Base-by-base conservation (phyloP, 2,113 vertebrate genomes). In the Chionomys nivalis region DNA sequence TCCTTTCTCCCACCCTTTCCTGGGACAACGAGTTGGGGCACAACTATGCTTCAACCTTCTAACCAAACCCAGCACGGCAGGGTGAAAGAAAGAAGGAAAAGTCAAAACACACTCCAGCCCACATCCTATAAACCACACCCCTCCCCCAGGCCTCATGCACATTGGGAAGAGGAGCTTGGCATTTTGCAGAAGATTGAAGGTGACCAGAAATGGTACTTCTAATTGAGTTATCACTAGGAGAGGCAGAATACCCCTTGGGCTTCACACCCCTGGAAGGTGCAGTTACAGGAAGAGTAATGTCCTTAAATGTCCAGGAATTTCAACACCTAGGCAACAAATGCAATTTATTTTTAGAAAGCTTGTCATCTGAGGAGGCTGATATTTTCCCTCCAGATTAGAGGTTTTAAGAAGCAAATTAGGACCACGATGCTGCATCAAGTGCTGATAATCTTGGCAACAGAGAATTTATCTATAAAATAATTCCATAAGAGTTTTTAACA, bases 281-380 rank as follows among this genome's bases (percentile, higher is more conserved):
- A 42, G 28, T 79, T 86, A 81, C 73, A 21, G 26, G 42, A 17
- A 42, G 70, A 90, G 52, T 44, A 87, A n/a, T 93, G 11, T 31
- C 14, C 55, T 88, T 70, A 49, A 70, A 55, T 28, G 36, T n/a
- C 47, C 66, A 55, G 85, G 39, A 68, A 89, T 5, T 63, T 36
- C 81, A 42, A 9, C 47, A 82, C 82, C 42, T 61, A 24, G 47
- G 21, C 73, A 81, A 89, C 31, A 81, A 42, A 28, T 36, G 21
- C 19, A 89, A 63, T 89, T 89, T 49, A 86, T 79, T 72, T 72
- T 91, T 68, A 76, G 87, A 91, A 96, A 89, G 55, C n/a, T 49
- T 81, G 36, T 36, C 72, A 89, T 89, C 4, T 1, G 39, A 73
- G 31, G 21, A 79, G 89, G 68, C 31, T 23, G 39, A 72, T 6